Base-by-base conservation (phyloP, 2,888 invertebrate species). In the Drosophila phalerata region DNA sequence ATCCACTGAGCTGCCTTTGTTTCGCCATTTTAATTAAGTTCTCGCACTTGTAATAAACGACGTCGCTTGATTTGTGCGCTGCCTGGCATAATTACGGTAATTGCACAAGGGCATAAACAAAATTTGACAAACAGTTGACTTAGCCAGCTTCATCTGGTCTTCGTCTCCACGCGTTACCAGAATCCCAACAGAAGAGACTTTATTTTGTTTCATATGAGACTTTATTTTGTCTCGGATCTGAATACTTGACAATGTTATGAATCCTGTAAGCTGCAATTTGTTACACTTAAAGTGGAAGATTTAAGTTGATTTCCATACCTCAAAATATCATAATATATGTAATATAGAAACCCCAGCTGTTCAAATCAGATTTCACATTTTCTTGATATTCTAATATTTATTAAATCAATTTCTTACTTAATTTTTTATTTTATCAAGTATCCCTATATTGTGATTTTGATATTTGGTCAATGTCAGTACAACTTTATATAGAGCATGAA, bases 21-120 rank as follows among this genome's bases (percentile, higher is more conserved):
- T 86, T 83, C 66, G 81, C 73, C 77, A 70, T 85, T 88, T 85
- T 85, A 85, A 85, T 85, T 85, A 85, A 85, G 85, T 88, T 85
- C 88, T 88, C 79, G 89, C 87, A 85, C 85, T 88, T 85, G 89
- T 89, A 77, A 86, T 86, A 86, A 88, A 85, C 89, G 87, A 86
- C 81, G 77, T 66, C 61, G 83, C 81, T 81, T 84, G 87, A 81
- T 87, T 88, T 88, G 76, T 68, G 73, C 73, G 61, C 70, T 69
- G 69, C 52, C 73, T 81, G 67, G 67, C 76, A 78, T 87, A 79
- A 85, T 87, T 89, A 85, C 82, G 89, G 80, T 85, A 85, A 85
- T 89, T 85, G 82, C 69, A 70, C 69, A 56, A 69, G 66, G 52
- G 69, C 69, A 51, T 62, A 73, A 76, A 78, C 75, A 67, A 72